phyloP scores from a whole-genome alignment of 37 sponge, comb jelly and placozoan species.

The Crambe crambe region DNA sequence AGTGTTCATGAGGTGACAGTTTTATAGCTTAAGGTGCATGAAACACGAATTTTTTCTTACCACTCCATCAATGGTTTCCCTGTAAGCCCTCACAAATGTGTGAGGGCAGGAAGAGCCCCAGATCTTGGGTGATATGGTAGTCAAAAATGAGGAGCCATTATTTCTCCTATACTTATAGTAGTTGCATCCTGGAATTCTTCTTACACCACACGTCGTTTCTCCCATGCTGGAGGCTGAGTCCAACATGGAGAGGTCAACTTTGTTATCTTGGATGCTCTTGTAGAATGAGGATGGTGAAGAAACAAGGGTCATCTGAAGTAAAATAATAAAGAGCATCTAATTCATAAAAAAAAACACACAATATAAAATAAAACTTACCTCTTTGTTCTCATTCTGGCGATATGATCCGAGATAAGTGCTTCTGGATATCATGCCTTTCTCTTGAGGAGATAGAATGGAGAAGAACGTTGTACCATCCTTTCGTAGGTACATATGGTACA shows the following conservation, averaged over 20 bases:
- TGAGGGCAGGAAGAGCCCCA: slow-evolving; percentile 10
- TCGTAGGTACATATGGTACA: slow-evolving; percentile 63
- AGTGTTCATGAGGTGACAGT: too few relatives aligned
- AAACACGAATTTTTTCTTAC: too few relatives aligned
- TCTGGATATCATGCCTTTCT: background rate
- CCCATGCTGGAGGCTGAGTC: background rate
- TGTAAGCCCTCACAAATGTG: background rate
- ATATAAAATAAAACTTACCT: background rate
- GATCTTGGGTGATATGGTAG: background rate
- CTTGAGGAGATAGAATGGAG: slow-evolving; percentile 72
- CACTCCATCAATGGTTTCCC: background rate
- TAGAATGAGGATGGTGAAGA: background rate
- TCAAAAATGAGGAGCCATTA: background rate
- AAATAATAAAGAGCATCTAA: background rate
- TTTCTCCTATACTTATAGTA: background rate
- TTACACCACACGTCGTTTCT: background rate
- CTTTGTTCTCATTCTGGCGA: background rate
- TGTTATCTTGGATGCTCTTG: background rate
- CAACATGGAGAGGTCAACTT: background rate
- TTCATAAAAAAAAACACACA: background rate
- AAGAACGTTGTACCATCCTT: slow-evolving; percentile 46
- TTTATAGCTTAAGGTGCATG: too few relatives aligned
- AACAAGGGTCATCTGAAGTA: background rate
- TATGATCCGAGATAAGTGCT: background rate
- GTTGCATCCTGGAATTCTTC: background rate